Percentiles rank a stretch among this genome's conserved stretches.
Conservation (phyloP, 2,888 invertebrate species). For the Dysmachus trigonus region DNA sequence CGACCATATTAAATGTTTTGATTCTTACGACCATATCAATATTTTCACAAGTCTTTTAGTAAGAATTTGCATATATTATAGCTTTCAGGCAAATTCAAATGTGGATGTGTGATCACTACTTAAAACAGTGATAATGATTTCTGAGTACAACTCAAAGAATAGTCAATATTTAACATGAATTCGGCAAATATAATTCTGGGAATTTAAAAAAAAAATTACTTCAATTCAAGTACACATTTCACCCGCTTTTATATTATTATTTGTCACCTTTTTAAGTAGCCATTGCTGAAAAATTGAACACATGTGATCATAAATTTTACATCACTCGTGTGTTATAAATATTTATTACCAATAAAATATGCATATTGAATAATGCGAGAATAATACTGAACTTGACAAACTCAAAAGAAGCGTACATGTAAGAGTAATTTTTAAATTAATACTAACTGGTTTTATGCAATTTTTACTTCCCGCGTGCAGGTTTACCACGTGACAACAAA, state of each 20-base stretch:
- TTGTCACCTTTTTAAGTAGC: neutral
- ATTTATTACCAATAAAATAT: neutral
- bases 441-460: neutral
- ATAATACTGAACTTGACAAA: neutral
- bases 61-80: neutral
- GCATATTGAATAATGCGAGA: neutral
- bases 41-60: neutral
- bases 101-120: neutral
- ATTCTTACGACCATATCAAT: neutral
- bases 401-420: neutral
- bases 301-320: neutral
- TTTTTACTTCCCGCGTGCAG: neutral
- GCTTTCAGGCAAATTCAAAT: neutral
- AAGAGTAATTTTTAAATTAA: neutral
- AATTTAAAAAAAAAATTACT: neutral
- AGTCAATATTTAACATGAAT: neutral
- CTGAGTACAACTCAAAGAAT: neutral
- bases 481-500: neutral
- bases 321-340: neutral
- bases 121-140: neutral
- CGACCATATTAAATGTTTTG: neutral
- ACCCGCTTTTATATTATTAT: too few relatives aligned
- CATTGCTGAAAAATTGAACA: neutral
- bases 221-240: neutral
- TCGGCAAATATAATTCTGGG: neutral